Evolutionary conservation across 2,113 vertebrate species (phyloP), one percentile per base, ranked within the genome.

Genomic region (Campylorhamphus procurvoides): DNA sequence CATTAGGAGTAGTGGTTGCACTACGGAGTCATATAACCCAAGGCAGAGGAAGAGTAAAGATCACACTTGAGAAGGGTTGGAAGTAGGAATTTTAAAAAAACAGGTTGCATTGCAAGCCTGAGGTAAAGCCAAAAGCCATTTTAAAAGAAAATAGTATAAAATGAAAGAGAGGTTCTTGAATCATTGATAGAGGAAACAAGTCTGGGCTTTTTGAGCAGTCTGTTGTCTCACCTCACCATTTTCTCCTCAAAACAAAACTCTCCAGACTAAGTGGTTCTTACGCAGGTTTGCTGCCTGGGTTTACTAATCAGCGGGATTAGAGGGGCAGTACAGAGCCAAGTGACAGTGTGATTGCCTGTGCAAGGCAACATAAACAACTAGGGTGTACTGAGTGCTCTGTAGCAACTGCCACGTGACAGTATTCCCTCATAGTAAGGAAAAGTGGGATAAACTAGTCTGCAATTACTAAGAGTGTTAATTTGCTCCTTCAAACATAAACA

Each of bases 391-490:
- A 52, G 49, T 3, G n/a, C 52, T 84, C 69, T 73, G 78, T 7
- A 90, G 62, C 67, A 58, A 44, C 44, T 53, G 74, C 46, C 53
- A 35, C 0, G 1, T 73, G 31, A 92, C 66, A 35, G 23, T 55
- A 4, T 33, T 93, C 58, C 63, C n/a, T 50, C 37, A 10, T 1
- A 47, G 52, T 44, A 79, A 60, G 84, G 66, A 74, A n/a, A 79
- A 90, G 85, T 92, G 90, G 86, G 95, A 93, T 86, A 31, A 89
- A 85, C 93, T 74, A 71, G 83, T 90, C 88, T 56, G 55, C 86
- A 89, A 63, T 93, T 93, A 89, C 50, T 20, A 39, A 71, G 50
- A 27, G 33, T 52, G 59, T 80, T 93, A 71, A 84, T 80, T 88
- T 56, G 2, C 35, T 86, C 79, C 92, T 74, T 93, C 67, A 63